These are phyloP conservation scores for Ptyas mucosa DNA, from an alignment of 2,113 vertebrate species.

Conservation along the genomic window DNA sequence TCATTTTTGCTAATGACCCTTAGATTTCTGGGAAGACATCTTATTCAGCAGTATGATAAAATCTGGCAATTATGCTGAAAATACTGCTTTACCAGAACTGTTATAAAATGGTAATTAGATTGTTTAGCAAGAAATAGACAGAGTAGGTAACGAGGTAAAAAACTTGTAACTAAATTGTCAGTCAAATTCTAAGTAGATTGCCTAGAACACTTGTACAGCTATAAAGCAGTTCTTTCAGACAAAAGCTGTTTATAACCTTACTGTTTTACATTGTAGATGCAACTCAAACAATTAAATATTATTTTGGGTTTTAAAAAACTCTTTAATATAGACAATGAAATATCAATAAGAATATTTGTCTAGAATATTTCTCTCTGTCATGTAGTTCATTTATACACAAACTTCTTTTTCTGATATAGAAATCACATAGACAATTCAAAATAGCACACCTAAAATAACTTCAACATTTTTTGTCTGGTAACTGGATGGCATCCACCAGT, in stretches of 20 bases:
- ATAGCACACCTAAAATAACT: not conserved
- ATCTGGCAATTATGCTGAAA: conserved; percentile 10
- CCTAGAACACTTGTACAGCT: not conserved
- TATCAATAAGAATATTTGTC: not conserved
- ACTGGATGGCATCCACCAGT: not conserved
- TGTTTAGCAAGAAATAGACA: not conserved
- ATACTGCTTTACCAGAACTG: conserved; percentile 15
- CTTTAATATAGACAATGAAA: not conserved
- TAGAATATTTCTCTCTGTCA: not conserved
- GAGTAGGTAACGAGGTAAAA: not conserved
- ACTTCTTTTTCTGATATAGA: not conserved
- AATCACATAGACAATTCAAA: not conserved
- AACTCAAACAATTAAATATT: not conserved
- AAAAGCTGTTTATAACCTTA: not conserved
- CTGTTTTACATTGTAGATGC: not conserved
- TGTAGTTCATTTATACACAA: not conserved
- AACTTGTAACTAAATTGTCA: not conserved
- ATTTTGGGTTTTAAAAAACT: not conserved
- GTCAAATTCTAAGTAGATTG: not conserved
- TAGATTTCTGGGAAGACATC: conserved; percentile 14
- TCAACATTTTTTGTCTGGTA: not conserved
- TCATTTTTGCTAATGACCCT: conserved; percentile 11
- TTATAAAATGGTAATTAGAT: conserved; percentile 21
- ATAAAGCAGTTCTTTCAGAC: not conserved
- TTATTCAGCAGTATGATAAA: conserved; percentile 11